Conservation (phyloP, 2,888 invertebrate genomes). For the Acrobasis consociella region DNA sequence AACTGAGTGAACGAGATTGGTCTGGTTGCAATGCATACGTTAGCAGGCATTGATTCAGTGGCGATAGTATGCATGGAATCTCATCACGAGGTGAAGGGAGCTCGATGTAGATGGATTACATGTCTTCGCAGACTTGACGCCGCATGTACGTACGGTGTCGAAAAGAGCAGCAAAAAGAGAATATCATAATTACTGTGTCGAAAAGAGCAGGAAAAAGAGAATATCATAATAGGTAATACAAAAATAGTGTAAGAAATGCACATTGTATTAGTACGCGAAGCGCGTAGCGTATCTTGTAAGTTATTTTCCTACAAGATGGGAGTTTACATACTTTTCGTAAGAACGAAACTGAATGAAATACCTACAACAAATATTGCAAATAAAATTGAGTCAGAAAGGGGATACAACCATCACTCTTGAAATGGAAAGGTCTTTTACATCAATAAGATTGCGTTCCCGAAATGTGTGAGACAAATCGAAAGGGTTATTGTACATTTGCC, state of each 20-base stretch:
- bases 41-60: conserved; percentile 8
- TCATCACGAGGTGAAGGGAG: conserved; percentile 1
- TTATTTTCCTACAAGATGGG: too few species aligned
- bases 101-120: background rate
- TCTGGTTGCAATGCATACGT: conserved; percentile 6
- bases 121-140: background rate
- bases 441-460: too few species aligned
- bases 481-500: too few species aligned
- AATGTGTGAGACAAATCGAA: too few species aligned
- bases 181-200: background rate
- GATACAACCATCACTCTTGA: too few species aligned
- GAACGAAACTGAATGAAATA: too few species aligned
- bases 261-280: too few species aligned
- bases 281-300: too few species aligned
- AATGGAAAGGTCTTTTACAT: too few species aligned
- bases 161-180: background rate
- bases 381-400: too few species aligned
- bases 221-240: background rate
- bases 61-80: conserved; percentile 11
- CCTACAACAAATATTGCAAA: too few species aligned
- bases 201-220: background rate
- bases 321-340: too few species aligned
- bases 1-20: conserved; percentile 9
- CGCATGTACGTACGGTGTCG: background rate
- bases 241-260: background rate